Conservation (phyloP, 2,113 vertebrate genomes). For the Raphicerus campestris region DNA sequence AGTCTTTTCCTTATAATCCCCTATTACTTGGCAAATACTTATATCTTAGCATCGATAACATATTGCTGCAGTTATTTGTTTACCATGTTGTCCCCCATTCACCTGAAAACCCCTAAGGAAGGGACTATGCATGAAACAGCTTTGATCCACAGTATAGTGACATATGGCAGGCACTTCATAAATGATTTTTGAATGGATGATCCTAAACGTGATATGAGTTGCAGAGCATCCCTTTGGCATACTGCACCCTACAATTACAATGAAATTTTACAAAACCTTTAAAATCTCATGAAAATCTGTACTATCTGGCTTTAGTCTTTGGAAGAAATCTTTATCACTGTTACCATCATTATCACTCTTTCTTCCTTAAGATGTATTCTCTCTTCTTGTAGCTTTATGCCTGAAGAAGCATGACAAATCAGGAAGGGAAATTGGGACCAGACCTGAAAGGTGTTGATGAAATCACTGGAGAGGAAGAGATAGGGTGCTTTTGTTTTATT, state of each 20-base stretch:
- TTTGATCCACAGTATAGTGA: not conserved
- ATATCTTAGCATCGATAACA: not conserved
- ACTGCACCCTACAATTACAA: not conserved
- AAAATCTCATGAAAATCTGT: constrained; percentile 1
- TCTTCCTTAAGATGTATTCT: not conserved
- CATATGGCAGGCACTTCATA: not conserved
- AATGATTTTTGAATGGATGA: constrained; percentile 29
- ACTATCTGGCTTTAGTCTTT: not conserved
- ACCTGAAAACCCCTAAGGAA: not conserved
- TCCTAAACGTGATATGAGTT: constrained; percentile 35
- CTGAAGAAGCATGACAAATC: not conserved
- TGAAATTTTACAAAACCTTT: constrained; percentile 1
- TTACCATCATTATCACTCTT: not conserved
- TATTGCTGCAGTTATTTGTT: not conserved
- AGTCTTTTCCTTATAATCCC: not conserved
- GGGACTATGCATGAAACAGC: not conserved
- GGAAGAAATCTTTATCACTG: not conserved
- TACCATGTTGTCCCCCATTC: not conserved
- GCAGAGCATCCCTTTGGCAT: not conserved
- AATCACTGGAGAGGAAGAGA: not conserved
- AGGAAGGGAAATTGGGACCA: not conserved
- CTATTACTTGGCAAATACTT: not conserved
- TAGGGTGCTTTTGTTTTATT: not conserved
- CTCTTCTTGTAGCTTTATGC: not conserved
- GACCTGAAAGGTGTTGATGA: not conserved